Conservation (phyloP, 2,113 vertebrate genomes). For the Chamaea fasciata region DNA sequence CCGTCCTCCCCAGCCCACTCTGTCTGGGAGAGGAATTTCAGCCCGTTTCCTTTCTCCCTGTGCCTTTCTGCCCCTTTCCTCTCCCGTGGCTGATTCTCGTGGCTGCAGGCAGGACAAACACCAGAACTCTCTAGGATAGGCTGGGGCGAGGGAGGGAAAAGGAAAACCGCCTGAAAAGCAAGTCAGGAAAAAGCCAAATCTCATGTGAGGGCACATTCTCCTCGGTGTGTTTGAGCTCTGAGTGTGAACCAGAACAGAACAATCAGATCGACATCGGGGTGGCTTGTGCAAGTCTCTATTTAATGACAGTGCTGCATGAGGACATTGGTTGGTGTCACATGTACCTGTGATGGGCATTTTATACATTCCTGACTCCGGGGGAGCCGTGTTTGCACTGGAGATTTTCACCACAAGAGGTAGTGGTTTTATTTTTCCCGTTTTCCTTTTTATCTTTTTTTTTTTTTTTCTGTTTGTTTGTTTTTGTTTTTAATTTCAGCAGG, state of each 20-base stretch:
- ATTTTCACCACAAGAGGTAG: conserved; percentile 8
- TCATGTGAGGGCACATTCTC: neutral
- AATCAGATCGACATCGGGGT: neutral
- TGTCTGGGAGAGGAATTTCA: neutral
- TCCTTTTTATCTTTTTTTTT: neutral
- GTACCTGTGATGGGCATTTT: neutral
- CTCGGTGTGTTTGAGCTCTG: accelerated
- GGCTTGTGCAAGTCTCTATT: conserved; percentile 38
- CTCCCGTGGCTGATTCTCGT: accelerated
- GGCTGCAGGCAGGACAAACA: neutral
- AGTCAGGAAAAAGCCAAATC: neutral
- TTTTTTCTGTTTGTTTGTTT: neutral
- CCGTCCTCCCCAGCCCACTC: neutral
- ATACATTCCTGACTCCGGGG: conserved; percentile 22
- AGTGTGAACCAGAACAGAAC: neutral
- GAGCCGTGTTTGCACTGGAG: neutral
- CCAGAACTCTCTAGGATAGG: neutral
- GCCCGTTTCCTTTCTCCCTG: neutral
- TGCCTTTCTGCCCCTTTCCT: neutral
- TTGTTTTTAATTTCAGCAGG: neutral
- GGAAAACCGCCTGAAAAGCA: neutral
- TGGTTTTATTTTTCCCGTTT: neutral
- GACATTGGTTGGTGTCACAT: neutral
- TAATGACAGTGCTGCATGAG: conserved; percentile 40
- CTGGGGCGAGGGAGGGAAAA: neutral